Evolutionary conservation across 2,113 vertebrate genomes (phyloP).

Genomic region (Cisticola juncidis): DNA sequence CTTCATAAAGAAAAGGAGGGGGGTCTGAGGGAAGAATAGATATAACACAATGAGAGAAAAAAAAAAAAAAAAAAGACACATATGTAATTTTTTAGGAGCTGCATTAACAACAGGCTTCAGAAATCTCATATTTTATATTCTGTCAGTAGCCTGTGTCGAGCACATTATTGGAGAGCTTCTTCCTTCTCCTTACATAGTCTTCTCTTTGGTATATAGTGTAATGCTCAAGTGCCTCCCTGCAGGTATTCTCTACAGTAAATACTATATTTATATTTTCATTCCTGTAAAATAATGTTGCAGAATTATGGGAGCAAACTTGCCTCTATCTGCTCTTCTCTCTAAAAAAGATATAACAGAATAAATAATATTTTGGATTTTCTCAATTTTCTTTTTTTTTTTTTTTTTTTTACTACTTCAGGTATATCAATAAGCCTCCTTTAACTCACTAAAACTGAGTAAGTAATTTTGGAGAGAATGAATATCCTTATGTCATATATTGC

Average conservation of each 20-base stretch:
- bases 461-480: neutral
- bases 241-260: neutral
- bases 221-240: neutral
- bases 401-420: too few relatives aligned
- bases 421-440: neutral
- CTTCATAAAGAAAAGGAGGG: neutral
- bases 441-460: neutral
- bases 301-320: neutral
- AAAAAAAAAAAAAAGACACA: neutral
- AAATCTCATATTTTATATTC: neutral
- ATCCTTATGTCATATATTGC: neutral
- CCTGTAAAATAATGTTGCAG: neutral
- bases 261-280: constrained; percentile 20
- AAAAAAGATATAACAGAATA: neutral
- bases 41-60: neutral
- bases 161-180: neutral
- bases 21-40: neutral
- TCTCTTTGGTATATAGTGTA: neutral
- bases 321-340: neutral
- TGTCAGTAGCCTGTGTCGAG: neutral
- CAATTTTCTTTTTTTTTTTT: neutral
- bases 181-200: neutral
- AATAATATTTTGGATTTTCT: neutral
- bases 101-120: constrained; percentile 28
- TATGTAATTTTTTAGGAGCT: constrained; percentile 10